phyloP scores from a whole-genome alignment of 2,888 invertebrate genomes.

The Athrips mouffetella region DNA sequence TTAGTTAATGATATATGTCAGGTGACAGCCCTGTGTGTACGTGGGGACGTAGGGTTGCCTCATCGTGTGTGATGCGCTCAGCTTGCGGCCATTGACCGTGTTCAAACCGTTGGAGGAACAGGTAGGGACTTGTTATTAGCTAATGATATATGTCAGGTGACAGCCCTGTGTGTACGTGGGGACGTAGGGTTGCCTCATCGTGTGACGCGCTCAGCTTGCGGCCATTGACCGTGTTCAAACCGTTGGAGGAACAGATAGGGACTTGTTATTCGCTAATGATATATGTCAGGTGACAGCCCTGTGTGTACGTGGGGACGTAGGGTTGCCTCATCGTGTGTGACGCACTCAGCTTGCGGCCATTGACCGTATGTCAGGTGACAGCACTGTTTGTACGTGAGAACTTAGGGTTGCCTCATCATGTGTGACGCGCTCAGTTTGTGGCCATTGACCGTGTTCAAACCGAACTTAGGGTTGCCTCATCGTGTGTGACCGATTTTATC shows the following conservation, averaged over 20 bases:
- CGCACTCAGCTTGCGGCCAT: constrained; percentile 86
- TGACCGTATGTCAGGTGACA: too few species aligned
- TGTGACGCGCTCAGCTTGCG: constrained; percentile 76
- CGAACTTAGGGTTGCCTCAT: too few species aligned
- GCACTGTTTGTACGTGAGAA: too few species aligned
- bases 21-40: constrained; percentile 85
- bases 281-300: too few species aligned
- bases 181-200: constrained; percentile 95
- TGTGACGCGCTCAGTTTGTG: constrained; percentile 80
- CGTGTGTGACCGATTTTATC: constrained; percentile 46
- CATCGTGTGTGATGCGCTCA: constrained; percentile 89
- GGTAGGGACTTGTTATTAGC: too few species aligned
- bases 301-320: too few species aligned
- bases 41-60: constrained; percentile 92
- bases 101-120: constrained; percentile 84
- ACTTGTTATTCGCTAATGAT: too few species aligned
- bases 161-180: constrained; percentile 82
- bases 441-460: constrained; percentile 93
- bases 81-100: constrained; percentile 92
- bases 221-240: neutral
- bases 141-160: constrained; percentile 81
- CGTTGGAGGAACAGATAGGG: neutral
- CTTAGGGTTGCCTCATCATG: neutral
- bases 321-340: neutral
- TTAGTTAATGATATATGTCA: too few species aligned